Evolutionary conservation across 2,113 vertebrate species (phyloP).

Genomic region (Neofelis nebulosa): DNA sequence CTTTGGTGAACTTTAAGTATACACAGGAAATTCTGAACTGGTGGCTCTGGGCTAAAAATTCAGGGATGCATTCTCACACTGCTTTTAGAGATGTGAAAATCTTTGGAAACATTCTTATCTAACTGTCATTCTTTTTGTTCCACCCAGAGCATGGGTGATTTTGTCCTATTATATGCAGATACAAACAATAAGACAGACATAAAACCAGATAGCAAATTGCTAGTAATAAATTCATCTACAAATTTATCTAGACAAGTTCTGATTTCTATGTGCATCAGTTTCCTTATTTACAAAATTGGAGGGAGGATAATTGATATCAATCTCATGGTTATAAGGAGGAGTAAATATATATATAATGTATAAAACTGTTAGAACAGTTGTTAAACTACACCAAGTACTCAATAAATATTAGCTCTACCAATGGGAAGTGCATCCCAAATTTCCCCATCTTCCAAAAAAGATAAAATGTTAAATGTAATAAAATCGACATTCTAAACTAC

Average conservation of each 20-base stretch:
- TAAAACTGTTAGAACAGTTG: background rate
- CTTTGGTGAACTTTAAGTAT: constrained; percentile 3
- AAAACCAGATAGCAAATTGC: background rate
- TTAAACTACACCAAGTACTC: background rate
- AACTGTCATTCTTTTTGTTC: background rate
- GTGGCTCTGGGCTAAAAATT: background rate
- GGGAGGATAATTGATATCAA: background rate
- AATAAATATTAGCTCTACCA: background rate
- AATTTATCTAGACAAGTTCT: background rate
- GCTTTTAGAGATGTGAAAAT: background rate
- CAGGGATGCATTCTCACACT: background rate
- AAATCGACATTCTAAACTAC: background rate
- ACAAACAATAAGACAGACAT: background rate
- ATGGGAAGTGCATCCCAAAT: background rate
- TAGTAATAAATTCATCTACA: background rate
- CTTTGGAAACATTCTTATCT: background rate
- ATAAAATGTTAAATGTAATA: background rate
- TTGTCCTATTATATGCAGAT: background rate
- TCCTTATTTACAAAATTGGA: background rate
- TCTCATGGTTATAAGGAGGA: background rate
- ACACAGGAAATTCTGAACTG: constrained; percentile 1
- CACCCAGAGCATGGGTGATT: background rate
- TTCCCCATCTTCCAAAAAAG: background rate
- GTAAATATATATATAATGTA: background rate
- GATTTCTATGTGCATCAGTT: background rate